phyloP scores from a whole-genome alignment of 2,888 invertebrate genomes.

The Spicauda simplicius region DNA sequence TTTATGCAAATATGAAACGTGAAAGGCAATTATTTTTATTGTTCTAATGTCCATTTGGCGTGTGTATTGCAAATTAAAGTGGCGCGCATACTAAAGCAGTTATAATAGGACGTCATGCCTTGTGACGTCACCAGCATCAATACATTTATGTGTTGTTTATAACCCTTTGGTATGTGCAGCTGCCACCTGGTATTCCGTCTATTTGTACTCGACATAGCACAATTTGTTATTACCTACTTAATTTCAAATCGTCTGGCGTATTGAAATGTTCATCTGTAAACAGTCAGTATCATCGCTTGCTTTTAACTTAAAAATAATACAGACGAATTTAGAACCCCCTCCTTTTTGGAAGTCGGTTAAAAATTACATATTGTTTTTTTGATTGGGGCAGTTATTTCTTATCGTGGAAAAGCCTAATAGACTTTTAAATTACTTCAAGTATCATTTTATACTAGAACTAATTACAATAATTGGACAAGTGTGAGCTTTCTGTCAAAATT shows the following conservation, averaged over 20 bases:
- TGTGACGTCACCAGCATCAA: slow-evolving; percentile 9
- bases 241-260: not conserved
- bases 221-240: slow-evolving; percentile 8
- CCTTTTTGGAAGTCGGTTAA: no score
- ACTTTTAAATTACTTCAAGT: no score
- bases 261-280: not conserved
- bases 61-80: slow-evolving; percentile 11
- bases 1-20: not conserved
- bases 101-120: slow-evolving; percentile 1
- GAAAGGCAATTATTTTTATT: slow-evolving; percentile 22
- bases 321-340: no score
- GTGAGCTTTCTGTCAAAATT: no score
- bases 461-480: no score
- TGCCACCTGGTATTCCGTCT: slow-evolving; percentile 8
- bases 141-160: slow-evolving; percentile 18
- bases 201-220: slow-evolving; percentile 1
- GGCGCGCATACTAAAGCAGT: not conserved
- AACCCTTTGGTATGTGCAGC: slow-evolving; percentile 10
- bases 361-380: no score
- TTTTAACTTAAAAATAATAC: no score
- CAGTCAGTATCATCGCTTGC: not conserved
- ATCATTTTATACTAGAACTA: no score
- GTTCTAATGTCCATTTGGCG: slow-evolving; percentile 30
- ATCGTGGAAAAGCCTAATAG: no score
- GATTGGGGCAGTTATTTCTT: no score